These are phyloP conservation scores for Acromyrmex charruanus DNA, from an alignment of 1,140 invertebrate genomes.

Conservation along the genomic window DNA sequence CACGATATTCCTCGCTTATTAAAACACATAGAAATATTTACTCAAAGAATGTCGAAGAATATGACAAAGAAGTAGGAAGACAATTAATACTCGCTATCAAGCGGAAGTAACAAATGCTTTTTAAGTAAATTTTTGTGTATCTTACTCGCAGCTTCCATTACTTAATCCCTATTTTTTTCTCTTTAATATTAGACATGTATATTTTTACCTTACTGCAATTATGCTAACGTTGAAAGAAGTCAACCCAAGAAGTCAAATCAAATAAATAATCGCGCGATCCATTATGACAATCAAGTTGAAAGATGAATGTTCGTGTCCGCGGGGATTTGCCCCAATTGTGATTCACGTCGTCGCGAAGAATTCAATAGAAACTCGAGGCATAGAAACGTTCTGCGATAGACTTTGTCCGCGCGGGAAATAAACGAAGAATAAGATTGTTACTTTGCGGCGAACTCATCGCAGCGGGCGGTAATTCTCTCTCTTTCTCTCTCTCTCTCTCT, in stretches of 20 bases:
- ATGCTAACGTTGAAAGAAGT: background rate
- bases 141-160: background rate
- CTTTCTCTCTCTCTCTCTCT: constrained; percentile 15
- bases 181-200: background rate
- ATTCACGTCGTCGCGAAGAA: constrained; percentile 10
- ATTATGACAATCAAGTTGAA: constrained; percentile 14
- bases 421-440: constrained; percentile 58
- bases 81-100: constrained; percentile 31
- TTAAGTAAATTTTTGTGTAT: background rate
- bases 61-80: constrained; percentile 16
- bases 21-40: constrained; percentile 25
- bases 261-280: constrained; percentile 18
- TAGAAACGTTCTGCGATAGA: constrained; percentile 48
- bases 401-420: constrained; percentile 46
- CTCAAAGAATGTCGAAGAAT: constrained; percentile 29
- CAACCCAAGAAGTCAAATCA: background rate
- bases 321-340: constrained; percentile 29
- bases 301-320: constrained; percentile 35
- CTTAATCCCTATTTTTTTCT: background rate
- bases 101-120: background rate
- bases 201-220: background rate
- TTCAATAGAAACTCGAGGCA: constrained; percentile 52
- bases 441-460: constrained; percentile 39
- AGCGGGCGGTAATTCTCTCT: background rate
- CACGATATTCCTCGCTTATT: constrained; percentile 44